phyloP scores from a whole-genome alignment of 2,113 vertebrate genomes.

The Phainopepla nitens region DNA sequence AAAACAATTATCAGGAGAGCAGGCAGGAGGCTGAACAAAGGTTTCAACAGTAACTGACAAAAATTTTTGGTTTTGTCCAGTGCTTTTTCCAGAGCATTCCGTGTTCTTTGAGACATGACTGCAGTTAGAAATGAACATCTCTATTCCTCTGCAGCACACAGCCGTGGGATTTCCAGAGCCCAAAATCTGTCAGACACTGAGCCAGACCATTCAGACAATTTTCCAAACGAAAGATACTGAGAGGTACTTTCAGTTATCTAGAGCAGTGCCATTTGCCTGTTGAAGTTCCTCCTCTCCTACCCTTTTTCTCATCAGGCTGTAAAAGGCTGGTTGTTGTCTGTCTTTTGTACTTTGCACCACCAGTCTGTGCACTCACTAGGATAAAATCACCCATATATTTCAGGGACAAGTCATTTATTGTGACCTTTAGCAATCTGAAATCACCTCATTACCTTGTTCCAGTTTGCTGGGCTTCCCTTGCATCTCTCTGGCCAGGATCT shows the following conservation, averaged over 20 bases:
- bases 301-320: background rate
- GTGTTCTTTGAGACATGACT: background rate
- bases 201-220: background rate
- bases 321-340: background rate
- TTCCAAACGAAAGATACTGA: background rate
- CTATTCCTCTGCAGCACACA: background rate
- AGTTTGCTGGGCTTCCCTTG: background rate
- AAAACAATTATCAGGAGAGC: background rate
- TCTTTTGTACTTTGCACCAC: background rate
- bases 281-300: background rate
- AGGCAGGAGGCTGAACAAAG: conserved; percentile 13
- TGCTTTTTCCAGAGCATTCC: background rate
- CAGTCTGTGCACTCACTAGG: background rate
- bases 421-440: background rate
- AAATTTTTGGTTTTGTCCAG: background rate
- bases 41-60: background rate
- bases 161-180: background rate
- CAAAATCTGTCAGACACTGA: background rate
- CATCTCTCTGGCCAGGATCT: background rate
- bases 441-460: background rate
- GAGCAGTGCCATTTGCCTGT: background rate
- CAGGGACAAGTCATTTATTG: background rate
- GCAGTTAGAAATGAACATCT: background rate
- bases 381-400: background rate
- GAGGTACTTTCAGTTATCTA: background rate